A percentile compares a stretch with the other conserved stretches of the same genome.
phyloP scores from a whole-genome alignment of 2,888 invertebrate genomes.

The Drosophila fungiperda region DNA sequence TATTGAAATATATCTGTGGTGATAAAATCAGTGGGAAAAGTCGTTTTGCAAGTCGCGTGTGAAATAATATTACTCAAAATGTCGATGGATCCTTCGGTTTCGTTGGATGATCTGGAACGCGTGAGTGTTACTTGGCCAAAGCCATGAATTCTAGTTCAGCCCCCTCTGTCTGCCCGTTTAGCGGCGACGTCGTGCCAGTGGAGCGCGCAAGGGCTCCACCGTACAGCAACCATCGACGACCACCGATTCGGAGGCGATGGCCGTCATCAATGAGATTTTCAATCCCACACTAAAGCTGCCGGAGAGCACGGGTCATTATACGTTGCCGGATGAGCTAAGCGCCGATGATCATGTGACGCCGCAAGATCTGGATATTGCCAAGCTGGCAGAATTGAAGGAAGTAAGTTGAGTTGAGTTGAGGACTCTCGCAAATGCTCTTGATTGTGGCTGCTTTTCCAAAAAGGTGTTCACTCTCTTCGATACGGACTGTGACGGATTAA shows the following conservation, averaged over 20 bases:
- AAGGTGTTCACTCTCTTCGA: conserved; percentile 89
- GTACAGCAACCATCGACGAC: conserved; percentile 61
- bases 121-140: conserved; percentile 62
- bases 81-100: conserved; percentile 82
- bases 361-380: conserved; percentile 87
- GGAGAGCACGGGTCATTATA: conserved; percentile 81
- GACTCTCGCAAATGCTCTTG: conserved; percentile 3
- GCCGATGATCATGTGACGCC: conserved; percentile 85
- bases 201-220: conserved; percentile 75
- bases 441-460: conserved; percentile 5
- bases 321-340: conserved; percentile 80
- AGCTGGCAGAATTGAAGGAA: conserved; percentile 89
- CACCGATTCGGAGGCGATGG: conserved; percentile 82
- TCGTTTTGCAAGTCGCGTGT: neutral
- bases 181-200: conserved; percentile 82
- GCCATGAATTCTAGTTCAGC: neutral
- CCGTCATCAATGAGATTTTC: conserved; percentile 84
- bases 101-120: conserved; percentile 82
- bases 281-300: conserved; percentile 84
- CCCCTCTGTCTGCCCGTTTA: conserved; percentile 14
- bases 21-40: conserved; percentile 10
- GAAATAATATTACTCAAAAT: conserved; percentile 52
- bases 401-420: conserved; percentile 81
- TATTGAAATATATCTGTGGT: conserved; percentile 10
- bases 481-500: conserved; percentile 88